A percentile compares a stretch with the other conserved stretches of the same genome.
phyloP scores from a whole-genome alignment of 1,140 invertebrate genomes.

The Ips nitidus region DNA sequence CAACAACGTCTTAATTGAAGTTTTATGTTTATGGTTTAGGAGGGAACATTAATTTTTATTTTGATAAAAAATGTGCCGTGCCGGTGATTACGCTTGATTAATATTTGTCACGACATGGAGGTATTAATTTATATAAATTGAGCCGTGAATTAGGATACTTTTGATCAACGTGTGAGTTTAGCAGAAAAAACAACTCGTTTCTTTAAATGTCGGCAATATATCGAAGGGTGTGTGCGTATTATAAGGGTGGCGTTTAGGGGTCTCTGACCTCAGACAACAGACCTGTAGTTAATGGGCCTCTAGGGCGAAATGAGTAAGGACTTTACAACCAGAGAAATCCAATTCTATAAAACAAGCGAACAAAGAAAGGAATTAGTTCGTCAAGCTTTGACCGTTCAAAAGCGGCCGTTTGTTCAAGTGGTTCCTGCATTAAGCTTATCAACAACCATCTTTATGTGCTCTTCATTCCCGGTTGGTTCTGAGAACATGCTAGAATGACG shows the following conservation, averaged over 20 bases:
- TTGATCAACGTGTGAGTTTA: background rate
- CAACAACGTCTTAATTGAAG: slow-evolving; percentile 26
- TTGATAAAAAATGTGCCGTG: slow-evolving; percentile 16
- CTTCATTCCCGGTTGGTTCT: background rate
- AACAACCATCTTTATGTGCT: background rate
- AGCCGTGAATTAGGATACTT: background rate
- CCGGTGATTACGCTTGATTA: slow-evolving; percentile 17
- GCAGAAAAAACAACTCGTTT: slow-evolving; percentile 10
- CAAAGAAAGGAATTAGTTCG: too few relatives aligned
- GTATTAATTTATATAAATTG: slow-evolving; percentile 26
- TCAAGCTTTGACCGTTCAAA: background rate
- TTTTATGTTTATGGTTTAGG: slow-evolving; percentile 25
- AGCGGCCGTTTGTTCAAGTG: background rate
- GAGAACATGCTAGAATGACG: background rate
- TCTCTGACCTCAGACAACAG: slow-evolving; percentile 31
- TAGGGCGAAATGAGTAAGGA: background rate
- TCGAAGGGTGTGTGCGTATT: slow-evolving; percentile 1
- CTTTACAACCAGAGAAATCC: background rate
- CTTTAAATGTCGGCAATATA: slow-evolving; percentile 16
- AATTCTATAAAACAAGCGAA: background rate
- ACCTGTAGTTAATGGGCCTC: slow-evolving; percentile 25
- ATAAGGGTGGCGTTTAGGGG: slow-evolving; percentile 15
- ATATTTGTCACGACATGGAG: slow-evolving; percentile 29
- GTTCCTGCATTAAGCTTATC: slow-evolving; percentile 11
- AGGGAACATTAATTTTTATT: slow-evolving; percentile 27